These are phyloP conservation scores for Bujurquina vittata DNA, from an alignment of 2,113 vertebrate genomes.

Conservation along the genomic window DNA sequence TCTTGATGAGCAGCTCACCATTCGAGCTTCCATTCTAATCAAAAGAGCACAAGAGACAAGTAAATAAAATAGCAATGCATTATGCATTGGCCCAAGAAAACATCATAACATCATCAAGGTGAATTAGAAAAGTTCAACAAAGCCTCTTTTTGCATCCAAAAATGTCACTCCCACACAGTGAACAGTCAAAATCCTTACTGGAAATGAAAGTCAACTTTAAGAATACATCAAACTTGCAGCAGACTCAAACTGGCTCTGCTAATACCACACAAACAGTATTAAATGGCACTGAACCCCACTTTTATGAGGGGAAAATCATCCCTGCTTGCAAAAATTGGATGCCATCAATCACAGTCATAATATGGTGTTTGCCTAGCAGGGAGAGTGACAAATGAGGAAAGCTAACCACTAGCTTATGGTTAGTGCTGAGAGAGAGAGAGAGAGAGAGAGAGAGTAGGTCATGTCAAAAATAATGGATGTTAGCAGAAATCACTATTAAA, in stretches of 20 bases:
- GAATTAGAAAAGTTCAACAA: background rate
- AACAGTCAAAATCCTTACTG: background rate
- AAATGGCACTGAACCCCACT: slow-evolving; percentile 38
- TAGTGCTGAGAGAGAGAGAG: background rate
- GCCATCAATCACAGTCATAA: slow-evolving; percentile 69
- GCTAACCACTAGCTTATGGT: slow-evolving; percentile 54
- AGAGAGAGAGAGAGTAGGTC: slow-evolving; percentile 17
- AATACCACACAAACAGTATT: slow-evolving; percentile 51
- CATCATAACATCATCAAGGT: background rate
- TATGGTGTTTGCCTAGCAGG: slow-evolving; percentile 43
- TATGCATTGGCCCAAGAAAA: background rate
- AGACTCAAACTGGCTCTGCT: slow-evolving; percentile 26
- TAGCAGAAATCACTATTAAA: slow-evolving; percentile 52
- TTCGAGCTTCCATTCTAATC: slow-evolving; percentile 86
- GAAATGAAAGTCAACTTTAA: background rate
- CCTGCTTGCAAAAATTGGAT: slow-evolving; percentile 33
- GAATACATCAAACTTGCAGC: slow-evolving; percentile 31
- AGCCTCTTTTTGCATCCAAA: background rate
- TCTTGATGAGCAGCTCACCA: slow-evolving; percentile 89
- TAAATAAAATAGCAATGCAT: background rate
- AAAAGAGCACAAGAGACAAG: slow-evolving; percentile 25
- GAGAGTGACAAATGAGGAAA: slow-evolving; percentile 52
- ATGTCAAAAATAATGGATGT: slow-evolving; percentile 58
- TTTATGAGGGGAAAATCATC: slow-evolving; percentile 60
- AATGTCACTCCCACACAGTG: background rate